A percentile compares a stretch with the other conserved stretches of the same genome.
These are phyloP conservation scores for Temnopleurus reevesii DNA, from an alignment of 53 echinoderm and acorn worm species.

Conservation along the genomic window DNA sequence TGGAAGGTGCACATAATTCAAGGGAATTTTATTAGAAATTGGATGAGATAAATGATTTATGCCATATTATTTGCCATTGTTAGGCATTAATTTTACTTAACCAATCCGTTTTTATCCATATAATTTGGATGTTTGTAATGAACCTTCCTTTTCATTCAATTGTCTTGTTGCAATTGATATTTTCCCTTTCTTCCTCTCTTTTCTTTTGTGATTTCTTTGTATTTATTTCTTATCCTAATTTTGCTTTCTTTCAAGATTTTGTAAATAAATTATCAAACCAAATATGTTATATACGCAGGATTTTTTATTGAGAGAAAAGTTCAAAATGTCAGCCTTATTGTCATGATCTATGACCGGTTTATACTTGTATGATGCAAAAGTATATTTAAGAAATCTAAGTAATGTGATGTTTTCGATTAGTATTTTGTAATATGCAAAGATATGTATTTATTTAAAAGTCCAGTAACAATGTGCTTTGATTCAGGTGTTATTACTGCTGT, in stretches of 20 bases:
- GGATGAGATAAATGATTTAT: neutral
- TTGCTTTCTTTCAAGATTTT: conserved; percentile 40
- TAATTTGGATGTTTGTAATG: neutral
- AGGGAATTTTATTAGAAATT: neutral
- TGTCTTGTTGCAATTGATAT: neutral
- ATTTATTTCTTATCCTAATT: neutral
- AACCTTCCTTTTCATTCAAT: neutral
- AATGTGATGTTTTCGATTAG: neutral
- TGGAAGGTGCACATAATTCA: neutral
- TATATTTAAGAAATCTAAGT: neutral
- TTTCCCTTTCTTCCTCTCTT: neutral
- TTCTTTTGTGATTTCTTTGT: neutral
- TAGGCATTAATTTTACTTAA: neutral
- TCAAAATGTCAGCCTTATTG: conserved; percentile 36
- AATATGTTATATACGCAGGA: conserved; percentile 39
- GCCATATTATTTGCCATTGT: neutral
- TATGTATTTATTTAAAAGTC: neutral
- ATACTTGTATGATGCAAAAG: conserved; percentile 8
- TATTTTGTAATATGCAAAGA: conserved; percentile 21
- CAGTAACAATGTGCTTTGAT: neutral
- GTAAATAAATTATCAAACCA: conserved; percentile 37
- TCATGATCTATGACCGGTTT: conserved; percentile 15
- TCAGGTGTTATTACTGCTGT: too few species aligned
- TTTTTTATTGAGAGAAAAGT: conserved; percentile 29
- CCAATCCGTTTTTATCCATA: neutral